Evolutionary conservation across 1,140 invertebrate species (phyloP).

Genomic region (Penaeus japonicus): DNA sequence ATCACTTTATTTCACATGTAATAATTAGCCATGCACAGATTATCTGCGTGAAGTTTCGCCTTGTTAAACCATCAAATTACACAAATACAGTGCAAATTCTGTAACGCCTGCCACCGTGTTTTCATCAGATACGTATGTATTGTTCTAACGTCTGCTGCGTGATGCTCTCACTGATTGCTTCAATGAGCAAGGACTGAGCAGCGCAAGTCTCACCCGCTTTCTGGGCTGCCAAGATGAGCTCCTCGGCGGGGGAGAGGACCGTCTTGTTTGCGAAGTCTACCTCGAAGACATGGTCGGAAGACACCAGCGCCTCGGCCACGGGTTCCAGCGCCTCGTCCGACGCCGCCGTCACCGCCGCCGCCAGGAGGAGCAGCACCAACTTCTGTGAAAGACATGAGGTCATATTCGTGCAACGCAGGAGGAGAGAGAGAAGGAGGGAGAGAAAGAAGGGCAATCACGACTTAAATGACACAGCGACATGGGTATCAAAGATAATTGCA

Average conservation of each 20-base stretch:
- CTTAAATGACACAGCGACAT: too few relatives aligned
- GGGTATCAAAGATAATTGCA: too few relatives aligned
- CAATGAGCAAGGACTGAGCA: background rate
- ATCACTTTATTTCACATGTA: too few relatives aligned
- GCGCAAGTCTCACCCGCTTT: conserved; percentile 39
- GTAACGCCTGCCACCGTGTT: too few relatives aligned
- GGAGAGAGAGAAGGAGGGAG: background rate
- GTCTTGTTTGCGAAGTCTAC: background rate
- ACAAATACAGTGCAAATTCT: too few relatives aligned
- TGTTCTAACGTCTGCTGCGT: background rate
- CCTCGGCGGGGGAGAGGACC: conserved; percentile 49
- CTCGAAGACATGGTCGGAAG: background rate
- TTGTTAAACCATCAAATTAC: too few relatives aligned
- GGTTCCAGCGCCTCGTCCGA: background rate
- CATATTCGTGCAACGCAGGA: background rate
- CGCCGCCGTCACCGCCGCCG: background rate
- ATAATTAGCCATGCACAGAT: too few relatives aligned
- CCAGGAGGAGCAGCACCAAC: background rate
- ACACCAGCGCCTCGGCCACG: background rate
- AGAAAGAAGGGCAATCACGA: too few relatives aligned
- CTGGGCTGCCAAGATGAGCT: conserved; percentile 40
- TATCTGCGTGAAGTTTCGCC: too few relatives aligned
- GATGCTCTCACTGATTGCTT: background rate
- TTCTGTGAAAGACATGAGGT: background rate
- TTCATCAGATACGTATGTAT: too few relatives aligned